Base-by-base conservation (phyloP, 2,113 vertebrate species). In the Harpagus bidentatus region DNA sequence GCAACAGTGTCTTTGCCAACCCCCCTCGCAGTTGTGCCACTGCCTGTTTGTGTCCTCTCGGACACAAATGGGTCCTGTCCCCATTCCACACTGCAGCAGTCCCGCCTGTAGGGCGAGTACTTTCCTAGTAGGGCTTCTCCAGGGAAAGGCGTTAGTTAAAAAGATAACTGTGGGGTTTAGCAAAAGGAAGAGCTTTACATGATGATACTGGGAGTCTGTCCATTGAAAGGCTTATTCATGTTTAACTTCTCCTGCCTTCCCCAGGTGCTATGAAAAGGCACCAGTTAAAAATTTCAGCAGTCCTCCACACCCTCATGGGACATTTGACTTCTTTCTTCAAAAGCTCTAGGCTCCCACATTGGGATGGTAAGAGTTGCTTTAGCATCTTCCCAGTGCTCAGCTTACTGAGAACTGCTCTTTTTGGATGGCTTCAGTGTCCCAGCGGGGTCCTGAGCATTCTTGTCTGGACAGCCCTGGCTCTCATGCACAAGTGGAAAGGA, bases 401-500 rank as follows among this genome's bases (percentile, higher is more conserved):
- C 36, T 97, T 87, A 47, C 77, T 95, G 86, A 79, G 83, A 93
- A 74, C 61, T 89, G 40, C 34, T 85, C 77, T 28, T 82, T 94
- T 86, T 87, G 77, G 70, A 91, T 77, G 73, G 50, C 66, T n/a
- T 73, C 32, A 13, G n/a, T 36, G n/a, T 93, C 93, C 69, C 89
- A 93, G 50, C 15, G 32, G 66, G 59, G 42, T 94, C 70, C 58
- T 80, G 53, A 95, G 50, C 70, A 66, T 93, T 93, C 66, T 67
- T 95, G 73, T 89, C 93, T 95, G 91, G 70, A 87, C 53, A 92
- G 66, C 16, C 19, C 74, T 95, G 78, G 84, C 62, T 85, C 36
- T 86, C 56, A 40, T 16, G 7, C 43, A 23, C 2, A 10, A 73
- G 16, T 81, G 82, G 59, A 88, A 93, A 47, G 50, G 34, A 80